Percentiles rank a stretch among this genome's conserved stretches.
Evolutionary conservation across 1,140 invertebrate species (phyloP).

Genomic region (Macrosteles quadrilineatus): DNA sequence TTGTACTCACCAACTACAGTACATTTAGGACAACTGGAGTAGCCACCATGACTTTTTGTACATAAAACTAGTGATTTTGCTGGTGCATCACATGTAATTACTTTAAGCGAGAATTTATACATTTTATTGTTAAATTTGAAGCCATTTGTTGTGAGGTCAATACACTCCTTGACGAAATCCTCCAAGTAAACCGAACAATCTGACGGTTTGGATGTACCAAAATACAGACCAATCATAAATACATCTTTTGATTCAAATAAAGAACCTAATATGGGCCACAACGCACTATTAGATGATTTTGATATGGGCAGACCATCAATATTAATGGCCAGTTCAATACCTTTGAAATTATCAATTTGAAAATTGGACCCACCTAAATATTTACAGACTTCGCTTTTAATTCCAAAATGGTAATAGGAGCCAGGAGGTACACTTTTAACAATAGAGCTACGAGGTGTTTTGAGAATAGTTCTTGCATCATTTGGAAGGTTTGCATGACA

Average conservation of each 20-base stretch:
- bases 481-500: too few species aligned
- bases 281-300: conserved; percentile 28
- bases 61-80: conserved; percentile 20
- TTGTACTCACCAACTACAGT: conserved; percentile 37
- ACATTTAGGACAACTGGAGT: conserved; percentile 47
- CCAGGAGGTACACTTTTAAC: too few species aligned
- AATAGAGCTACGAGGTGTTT: too few species aligned
- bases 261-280: conserved; percentile 42
- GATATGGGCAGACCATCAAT: conserved; percentile 42
- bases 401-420: too few species aligned
- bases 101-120: conserved; percentile 33
- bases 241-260: conserved; percentile 28
- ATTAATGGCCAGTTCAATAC: conserved; percentile 38
- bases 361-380: neutral
- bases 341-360: neutral
- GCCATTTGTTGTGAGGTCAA: neutral
- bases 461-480: too few species aligned
- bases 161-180: conserved; percentile 29
- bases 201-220: conserved; percentile 37
- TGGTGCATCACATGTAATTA: conserved; percentile 48
- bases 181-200: conserved; percentile 36
- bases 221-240: conserved; percentile 40
- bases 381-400: too few species aligned
- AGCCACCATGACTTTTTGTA: conserved; percentile 45
- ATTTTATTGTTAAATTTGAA: neutral